Percentiles rank a stretch among this genome's conserved stretches.
phyloP scores from a whole-genome alignment of 1,140 invertebrate genomes.

The Camponotus floridanus region DNA sequence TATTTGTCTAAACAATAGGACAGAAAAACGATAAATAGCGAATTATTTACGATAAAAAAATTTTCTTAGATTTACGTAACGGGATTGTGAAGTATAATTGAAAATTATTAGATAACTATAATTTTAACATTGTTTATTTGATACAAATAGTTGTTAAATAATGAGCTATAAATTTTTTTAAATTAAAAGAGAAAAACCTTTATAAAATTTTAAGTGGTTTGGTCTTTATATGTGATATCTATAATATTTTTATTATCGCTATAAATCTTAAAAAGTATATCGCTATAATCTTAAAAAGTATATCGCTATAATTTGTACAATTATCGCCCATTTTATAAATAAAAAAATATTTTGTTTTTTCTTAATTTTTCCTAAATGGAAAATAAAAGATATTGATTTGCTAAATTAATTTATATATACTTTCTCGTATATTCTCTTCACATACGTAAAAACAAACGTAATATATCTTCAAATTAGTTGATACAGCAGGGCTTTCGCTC shows the following conservation, averaged over 20 bases:
- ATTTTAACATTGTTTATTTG: background rate
- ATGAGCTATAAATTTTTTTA: background rate
- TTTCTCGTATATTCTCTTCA: background rate
- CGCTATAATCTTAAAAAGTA: no score
- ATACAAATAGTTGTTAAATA: background rate
- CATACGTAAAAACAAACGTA: background rate
- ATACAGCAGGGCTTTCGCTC: background rate
- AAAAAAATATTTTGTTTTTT: conserved; percentile 1
- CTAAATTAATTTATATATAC: background rate
- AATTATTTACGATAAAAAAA: background rate
- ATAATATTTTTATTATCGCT: no score
- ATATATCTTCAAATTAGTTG: conserved; percentile 49
- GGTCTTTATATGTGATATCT: no score
- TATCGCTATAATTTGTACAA: no score
- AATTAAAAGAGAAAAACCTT: background rate
- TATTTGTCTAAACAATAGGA: background rate
- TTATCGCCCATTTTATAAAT: no score
- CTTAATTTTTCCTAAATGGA: background rate
- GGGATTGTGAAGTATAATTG: background rate
- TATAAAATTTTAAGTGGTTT: background rate
- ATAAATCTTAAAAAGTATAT: no score
- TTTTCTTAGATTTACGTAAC: background rate
- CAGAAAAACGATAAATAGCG: background rate
- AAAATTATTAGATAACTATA: background rate
- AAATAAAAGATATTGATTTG: background rate